Base-by-base conservation (phyloP, 2,888 invertebrate genomes). In the Tuberolachnus salignus region DNA sequence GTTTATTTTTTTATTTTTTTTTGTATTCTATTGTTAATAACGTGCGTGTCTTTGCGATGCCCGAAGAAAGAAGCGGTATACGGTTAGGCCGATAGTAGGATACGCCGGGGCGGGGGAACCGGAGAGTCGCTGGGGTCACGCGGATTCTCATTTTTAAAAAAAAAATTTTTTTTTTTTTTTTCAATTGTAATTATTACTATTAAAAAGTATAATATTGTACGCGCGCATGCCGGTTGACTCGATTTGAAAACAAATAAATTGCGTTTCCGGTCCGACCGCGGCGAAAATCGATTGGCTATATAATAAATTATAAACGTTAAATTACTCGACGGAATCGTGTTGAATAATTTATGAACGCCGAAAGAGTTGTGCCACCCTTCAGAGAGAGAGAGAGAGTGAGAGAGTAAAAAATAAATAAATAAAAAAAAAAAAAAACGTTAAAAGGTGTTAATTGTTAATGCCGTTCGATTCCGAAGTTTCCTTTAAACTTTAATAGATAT, bases 1-100 rank as follows among this genome's bases (percentile, higher is more conserved):
- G 19, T 55, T 74, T 73, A 53, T 73, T 49, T 49, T n/a, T n/a
- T n/a, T n/a, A n/a, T n/a, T n/a, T n/a, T n/a, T n/a, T n/a, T 53
- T 73, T 66, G 34, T 23, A 16, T 42, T 74, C 74, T 73, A 74
- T 74, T 74, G 74, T 74, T 74, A 46, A n/a, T n/a, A n/a, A 46
- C 23, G 66, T 55, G n/a, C 34, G n/a, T 42, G 46, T 14, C n/a
- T 67, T 51, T 71, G 6, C 19, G 42, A n/a, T 73, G 61, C 61
- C 10, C 23, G 9, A 23, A 46, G 73, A 51, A 63, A 63, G 51
- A 63, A 23, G n/a, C 11, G 49, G 34, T 3, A 6, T 34, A 34
- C 6, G 34, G 34, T n/a, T n/a, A n/a, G n/a, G n/a, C n/a, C n/a
- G n/a, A n/a, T n/a, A n/a, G n/a, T n/a, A n/a, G n/a, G n/a, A n/a